Percentiles rank a stretch among this genome's conserved stretches.
Evolutionary conservation across 2,797 vertebrate genomes (phyloP).

Genomic region (Potorous gilbertii): DNA sequence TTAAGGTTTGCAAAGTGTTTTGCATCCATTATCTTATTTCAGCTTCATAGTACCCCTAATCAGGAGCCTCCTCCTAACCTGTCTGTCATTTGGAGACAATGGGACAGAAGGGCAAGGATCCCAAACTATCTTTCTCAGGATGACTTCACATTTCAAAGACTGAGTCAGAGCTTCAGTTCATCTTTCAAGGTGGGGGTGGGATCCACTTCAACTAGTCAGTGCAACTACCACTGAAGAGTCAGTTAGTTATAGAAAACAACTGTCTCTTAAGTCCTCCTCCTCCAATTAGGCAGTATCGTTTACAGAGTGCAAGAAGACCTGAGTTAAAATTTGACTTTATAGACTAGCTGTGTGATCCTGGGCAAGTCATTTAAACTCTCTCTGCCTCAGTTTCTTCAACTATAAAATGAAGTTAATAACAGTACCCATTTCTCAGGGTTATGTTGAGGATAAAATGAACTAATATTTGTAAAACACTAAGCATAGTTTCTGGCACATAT

Average conservation of each 20-base stretch:
- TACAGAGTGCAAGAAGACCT: neutral
- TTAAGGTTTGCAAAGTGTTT: neutral
- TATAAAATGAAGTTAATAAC: neutral
- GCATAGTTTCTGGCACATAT: neutral
- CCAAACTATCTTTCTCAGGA: neutral
- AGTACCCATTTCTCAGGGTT: neutral
- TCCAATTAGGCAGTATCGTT: neutral
- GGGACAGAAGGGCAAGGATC: neutral
- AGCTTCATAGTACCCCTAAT: neutral
- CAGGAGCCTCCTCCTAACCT: neutral
- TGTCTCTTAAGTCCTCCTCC: neutral
- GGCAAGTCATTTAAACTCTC: neutral
- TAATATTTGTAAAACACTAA: neutral
- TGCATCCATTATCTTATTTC: neutral
- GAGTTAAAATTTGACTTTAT: neutral
- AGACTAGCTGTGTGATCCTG: neutral
- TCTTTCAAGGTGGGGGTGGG: neutral
- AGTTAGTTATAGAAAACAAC: neutral
- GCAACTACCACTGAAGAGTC: neutral
- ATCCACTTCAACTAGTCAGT: neutral
- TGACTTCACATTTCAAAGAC: neutral
- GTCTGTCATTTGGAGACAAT: neutral
- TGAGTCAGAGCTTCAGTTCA: neutral
- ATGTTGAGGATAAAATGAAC: neutral
- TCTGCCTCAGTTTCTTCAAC: neutral